Conservation (phyloP, 2,888 invertebrate species). For the Nomada fucata region DNA sequence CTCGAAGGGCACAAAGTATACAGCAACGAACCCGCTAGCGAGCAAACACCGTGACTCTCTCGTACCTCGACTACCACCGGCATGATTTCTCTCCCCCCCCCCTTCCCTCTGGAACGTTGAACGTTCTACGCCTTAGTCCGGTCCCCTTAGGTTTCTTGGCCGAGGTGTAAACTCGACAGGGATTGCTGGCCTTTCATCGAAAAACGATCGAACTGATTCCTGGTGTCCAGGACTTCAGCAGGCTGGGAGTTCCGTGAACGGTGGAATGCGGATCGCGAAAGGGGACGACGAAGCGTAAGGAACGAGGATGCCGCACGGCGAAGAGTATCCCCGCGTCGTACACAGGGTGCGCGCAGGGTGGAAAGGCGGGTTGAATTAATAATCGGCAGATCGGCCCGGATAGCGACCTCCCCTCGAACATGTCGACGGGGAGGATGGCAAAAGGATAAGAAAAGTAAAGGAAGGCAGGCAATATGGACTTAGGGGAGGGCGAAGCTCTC, state of each 20-base stretch:
- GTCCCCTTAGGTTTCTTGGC: slow-evolving; percentile 38
- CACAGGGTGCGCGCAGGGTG: slow-evolving; percentile 63
- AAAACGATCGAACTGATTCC: slow-evolving; percentile 33
- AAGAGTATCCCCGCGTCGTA: slow-evolving; percentile 38
- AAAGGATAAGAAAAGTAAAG: slow-evolving; percentile 63
- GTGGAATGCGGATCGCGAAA: slow-evolving; percentile 12
- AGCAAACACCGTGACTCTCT: slow-evolving; percentile 67
- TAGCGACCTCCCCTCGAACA: slow-evolving; percentile 74
- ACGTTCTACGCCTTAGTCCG: background rate
- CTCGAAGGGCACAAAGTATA: slow-evolving; percentile 74
- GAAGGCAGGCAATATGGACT: slow-evolving; percentile 78
- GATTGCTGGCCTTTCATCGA: slow-evolving; percentile 53
- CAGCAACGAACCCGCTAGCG: slow-evolving; percentile 69
- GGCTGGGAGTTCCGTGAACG: slow-evolving; percentile 31
- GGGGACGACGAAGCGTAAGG: background rate
- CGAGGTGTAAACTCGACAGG: slow-evolving; percentile 60
- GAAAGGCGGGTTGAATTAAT: slow-evolving; percentile 81
- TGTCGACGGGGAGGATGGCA: slow-evolving; percentile 52
- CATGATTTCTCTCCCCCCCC: background rate
- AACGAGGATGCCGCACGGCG: slow-evolving; percentile 18
- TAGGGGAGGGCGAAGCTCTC: slow-evolving; percentile 77
- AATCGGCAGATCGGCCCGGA: slow-evolving; percentile 80
- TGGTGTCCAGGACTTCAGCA: slow-evolving; percentile 11
- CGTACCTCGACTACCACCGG: slow-evolving; percentile 28
- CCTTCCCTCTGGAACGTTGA: too few relatives aligned